Evolutionary conservation across 2,888 invertebrate species (phyloP), one percentile per base, ranked within the genome.

Genomic region (Nomada lathburiana): DNA sequence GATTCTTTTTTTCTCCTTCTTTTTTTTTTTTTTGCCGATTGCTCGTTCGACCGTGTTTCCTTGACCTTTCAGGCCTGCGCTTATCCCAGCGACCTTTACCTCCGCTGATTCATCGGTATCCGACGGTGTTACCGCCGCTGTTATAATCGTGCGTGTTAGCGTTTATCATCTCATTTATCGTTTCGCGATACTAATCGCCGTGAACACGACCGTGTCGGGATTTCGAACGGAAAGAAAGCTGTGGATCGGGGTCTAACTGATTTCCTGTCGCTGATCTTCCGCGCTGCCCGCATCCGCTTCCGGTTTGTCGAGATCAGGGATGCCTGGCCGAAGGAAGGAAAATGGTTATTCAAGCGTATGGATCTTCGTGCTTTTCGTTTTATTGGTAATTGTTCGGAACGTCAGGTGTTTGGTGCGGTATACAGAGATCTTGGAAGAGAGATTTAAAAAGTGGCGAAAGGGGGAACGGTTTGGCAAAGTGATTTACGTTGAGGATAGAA

Each of bases 61-160:
- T 87, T 85, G 86, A 90, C 89, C 88, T 90, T 90, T 90, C 87
- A 83, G 86, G 89, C 86, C 86, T 88, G 84, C 84, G 88, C 83
- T 87, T 86, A 87, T 86, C 81, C 87, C 57, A 62, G 80, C 86
- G 89, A 90, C 90, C 90, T 90, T 89, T 89, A 89, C 86, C 89
- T 87, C 77, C 87, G 87, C 89, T 88, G 86, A 90, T 88, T 90
- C 90, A 90, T 89, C 88, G 85, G 74, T 82, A 83, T 81, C 81
- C 79, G 77, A 55, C 78, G 75, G 69, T 60, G 82, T 80, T 76
- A 82, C 84, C 82, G 72, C 84, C 68, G 47, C 74, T 67, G 76
- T 65, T 80, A 86, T 86, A 87, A 87, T 87, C 86, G 84, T 84
- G 84, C 86, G 86, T 86, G 85, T 87, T 82, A 83, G 55, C 82